Evolutionary conservation across 1,140 invertebrate species (phyloP).

Genomic region (Diprion similis): DNA sequence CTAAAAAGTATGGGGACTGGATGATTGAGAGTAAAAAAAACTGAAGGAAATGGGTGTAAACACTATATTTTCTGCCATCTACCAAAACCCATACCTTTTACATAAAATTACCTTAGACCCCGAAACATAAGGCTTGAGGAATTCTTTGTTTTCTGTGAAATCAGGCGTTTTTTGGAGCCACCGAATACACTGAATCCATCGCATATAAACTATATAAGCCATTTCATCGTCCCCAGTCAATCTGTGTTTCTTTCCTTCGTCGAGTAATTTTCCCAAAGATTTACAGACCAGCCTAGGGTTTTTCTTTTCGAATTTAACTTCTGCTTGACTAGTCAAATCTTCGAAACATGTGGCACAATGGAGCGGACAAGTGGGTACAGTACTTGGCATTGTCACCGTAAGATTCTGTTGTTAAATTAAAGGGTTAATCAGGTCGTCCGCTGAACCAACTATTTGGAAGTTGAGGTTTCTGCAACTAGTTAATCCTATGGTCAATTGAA

Average conservation of each 20-base stretch:
- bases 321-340: constrained; percentile 8
- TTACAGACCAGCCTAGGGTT: constrained; percentile 49
- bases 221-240: constrained; percentile 71
- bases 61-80: constrained; percentile 60
- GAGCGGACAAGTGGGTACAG: constrained; percentile 2
- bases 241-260: constrained; percentile 62
- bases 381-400: constrained; percentile 18
- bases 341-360: constrained; percentile 12
- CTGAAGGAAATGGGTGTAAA: constrained; percentile 66
- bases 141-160: constrained; percentile 64
- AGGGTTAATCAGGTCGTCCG: not conserved
- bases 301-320: constrained; percentile 6
- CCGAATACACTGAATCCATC: constrained; percentile 69
- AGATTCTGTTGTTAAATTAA: not conserved
- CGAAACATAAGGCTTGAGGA: constrained; percentile 62
- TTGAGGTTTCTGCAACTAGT: too few relatives aligned
- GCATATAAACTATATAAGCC: constrained; percentile 75
- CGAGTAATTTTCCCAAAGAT: constrained; percentile 66
- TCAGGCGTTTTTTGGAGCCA: constrained; percentile 64
- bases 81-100: constrained; percentile 59
- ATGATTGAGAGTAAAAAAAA: not conserved
- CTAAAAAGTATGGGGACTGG: too few relatives aligned
- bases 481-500: too few relatives aligned
- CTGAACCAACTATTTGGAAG: too few relatives aligned
- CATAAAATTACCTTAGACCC: constrained; percentile 61